Conservation (phyloP, 2,888 invertebrate genomes). For the Pyralis farinalis region DNA sequence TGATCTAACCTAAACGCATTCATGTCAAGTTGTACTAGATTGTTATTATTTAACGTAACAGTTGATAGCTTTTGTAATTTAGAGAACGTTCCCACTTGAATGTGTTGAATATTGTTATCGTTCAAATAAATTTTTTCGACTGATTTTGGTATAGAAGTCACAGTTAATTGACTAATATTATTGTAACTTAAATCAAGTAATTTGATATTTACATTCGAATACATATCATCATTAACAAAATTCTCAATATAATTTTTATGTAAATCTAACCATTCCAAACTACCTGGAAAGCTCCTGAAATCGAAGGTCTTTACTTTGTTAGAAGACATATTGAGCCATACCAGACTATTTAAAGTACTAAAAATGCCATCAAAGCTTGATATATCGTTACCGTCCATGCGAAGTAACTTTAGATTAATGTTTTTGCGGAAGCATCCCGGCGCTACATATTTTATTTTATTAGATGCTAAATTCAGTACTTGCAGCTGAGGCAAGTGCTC, state of each 20-base stretch:
- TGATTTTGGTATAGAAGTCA: slow-evolving; percentile 86
- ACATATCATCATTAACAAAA: slow-evolving; percentile 81
- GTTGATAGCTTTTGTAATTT: slow-evolving; percentile 85
- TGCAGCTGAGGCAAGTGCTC: slow-evolving; percentile 87
- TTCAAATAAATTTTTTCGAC: slow-evolving; percentile 87
- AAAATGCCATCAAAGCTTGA: slow-evolving; percentile 86
- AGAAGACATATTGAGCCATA: slow-evolving; percentile 90
- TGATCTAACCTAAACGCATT: slow-evolving; percentile 86
- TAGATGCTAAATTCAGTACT: slow-evolving; percentile 90
- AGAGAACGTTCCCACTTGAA: slow-evolving; percentile 86
- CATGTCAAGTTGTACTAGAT: slow-evolving; percentile 86
- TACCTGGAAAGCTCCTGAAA: slow-evolving; percentile 87
- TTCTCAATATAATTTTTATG: slow-evolving; percentile 87
- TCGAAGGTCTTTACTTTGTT: slow-evolving; percentile 89
- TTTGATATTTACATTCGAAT: slow-evolving; percentile 82
- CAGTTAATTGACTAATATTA: slow-evolving; percentile 84
- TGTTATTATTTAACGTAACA: slow-evolving; percentile 88
- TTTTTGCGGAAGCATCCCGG: slow-evolving; percentile 88
- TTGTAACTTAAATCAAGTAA: slow-evolving; percentile 88
- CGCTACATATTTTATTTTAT: slow-evolving; percentile 87
- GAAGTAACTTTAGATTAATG: slow-evolving; percentile 85
- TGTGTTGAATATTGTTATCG: slow-evolving; percentile 85
- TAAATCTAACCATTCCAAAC: slow-evolving; percentile 89
- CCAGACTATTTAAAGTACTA: slow-evolving; percentile 84
- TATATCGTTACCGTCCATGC: slow-evolving; percentile 90